Percentiles rank a stretch among this genome's conserved stretches.
phyloP scores from a whole-genome alignment of 2,888 invertebrate genomes.

The Macropis europaea region DNA sequence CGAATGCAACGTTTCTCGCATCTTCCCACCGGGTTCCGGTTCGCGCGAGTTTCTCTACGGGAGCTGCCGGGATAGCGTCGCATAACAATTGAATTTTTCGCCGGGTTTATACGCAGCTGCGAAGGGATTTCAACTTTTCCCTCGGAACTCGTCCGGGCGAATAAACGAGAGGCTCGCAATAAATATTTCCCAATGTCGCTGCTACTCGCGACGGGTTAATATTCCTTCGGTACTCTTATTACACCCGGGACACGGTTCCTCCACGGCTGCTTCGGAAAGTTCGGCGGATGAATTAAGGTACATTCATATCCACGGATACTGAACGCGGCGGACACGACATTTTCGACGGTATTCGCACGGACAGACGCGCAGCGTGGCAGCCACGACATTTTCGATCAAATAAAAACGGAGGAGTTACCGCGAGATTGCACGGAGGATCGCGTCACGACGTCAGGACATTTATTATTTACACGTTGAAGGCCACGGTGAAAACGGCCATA shows the following conservation, averaged over 20 bases:
- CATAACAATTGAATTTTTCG: constrained; percentile 1
- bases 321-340: too few species aligned
- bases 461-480: too few species aligned
- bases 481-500: too few species aligned
- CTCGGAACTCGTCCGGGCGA: not conserved
- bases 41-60: not conserved
- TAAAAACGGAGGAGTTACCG: too few species aligned
- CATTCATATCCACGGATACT: constrained; percentile 28
- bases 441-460: too few species aligned
- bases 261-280: constrained; percentile 26
- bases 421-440: too few species aligned
- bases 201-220: constrained; percentile 19
- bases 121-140: constrained; percentile 10
- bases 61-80: not conserved
- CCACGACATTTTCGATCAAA: too few species aligned
- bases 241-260: constrained; percentile 26
- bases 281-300: constrained; percentile 34
- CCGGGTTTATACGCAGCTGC: not conserved
- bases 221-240: constrained; percentile 20
- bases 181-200: constrained; percentile 33
- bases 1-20: not conserved
- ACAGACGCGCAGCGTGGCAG: too few species aligned
- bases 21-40: not conserved
- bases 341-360: too few species aligned
- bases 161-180: constrained; percentile 9